Evolutionary conservation across 2,113 vertebrate genomes (phyloP), one percentile per base, ranked within the genome.

Genomic region (Hypomesus transpacificus): DNA sequence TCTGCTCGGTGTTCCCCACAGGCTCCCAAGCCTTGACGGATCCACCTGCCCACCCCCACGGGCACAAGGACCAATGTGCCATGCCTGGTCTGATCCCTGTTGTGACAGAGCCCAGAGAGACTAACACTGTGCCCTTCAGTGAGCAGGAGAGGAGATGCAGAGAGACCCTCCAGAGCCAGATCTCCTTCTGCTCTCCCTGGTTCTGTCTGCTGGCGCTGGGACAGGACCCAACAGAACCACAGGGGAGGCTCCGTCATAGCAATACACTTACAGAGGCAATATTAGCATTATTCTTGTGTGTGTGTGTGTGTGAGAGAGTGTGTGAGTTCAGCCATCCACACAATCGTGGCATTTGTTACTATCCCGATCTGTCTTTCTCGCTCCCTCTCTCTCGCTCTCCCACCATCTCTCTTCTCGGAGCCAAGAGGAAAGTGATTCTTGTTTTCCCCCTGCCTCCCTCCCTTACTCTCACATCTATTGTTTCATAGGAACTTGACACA

Each of bases 401-500:
- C 22, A 81, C 64, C 66, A 11, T 50, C 5, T 20, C 11, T 53
- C 31, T 63, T 86, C 82, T 82, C 62, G 75, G 77, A 85, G 85
- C 78, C 84, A 78, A 75, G 22, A 87, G 88, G 89, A 91, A 93
- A 94, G 93, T 90, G 89, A 89, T 90, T 90, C 90, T 91, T 89
- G 88, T 94, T 92, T 93, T 90, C 90, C 84, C 74, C 86, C 88
- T 90, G 89, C 88, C 86, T 79, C 90, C 88, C 89, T 89, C 90
- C 88, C 86, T 91, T 93, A 90, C 90, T 93, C 91, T 92, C 91
- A 92, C 90, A 93, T 85, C 89, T 92, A 93, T 93, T 93, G 94
- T 93, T 95, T 94, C 89, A 91, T 91, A 46, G 92, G 94, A 95
- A 94, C 91, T 89, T 85, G 92, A 93, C 89, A 89, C 94, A 84